Evolutionary conservation across 2,888 invertebrate genomes (phyloP).

Genomic region (Himalopsyche tibetana): DNA sequence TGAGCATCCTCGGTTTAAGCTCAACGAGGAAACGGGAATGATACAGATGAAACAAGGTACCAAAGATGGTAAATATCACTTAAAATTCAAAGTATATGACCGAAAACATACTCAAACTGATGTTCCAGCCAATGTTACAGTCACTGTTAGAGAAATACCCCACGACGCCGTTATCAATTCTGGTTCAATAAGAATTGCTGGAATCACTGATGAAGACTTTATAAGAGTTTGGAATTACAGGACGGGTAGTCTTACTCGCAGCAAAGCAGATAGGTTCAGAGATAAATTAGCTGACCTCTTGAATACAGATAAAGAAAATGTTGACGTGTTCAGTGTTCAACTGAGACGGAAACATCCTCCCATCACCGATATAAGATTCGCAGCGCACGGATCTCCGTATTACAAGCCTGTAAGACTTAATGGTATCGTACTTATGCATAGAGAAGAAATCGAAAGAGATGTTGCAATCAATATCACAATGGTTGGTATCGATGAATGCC

Average conservation of each 20-base stretch:
- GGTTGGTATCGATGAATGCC: constrained; percentile 98
- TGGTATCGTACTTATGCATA: constrained; percentile 94
- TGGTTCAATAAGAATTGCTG: constrained; percentile 94
- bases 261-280: constrained; percentile 92
- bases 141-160: constrained; percentile 94
- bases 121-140: constrained; percentile 97
- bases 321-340: constrained; percentile 98
- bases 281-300: constrained; percentile 91
- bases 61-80: constrained; percentile 89
- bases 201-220: constrained; percentile 97
- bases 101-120: constrained; percentile 96
- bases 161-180: constrained; percentile 97
- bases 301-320: constrained; percentile 90
- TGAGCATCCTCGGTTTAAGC: constrained; percentile 90
- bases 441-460: constrained; percentile 94
- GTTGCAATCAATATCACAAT: constrained; percentile 98
- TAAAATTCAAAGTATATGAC: constrained; percentile 93
- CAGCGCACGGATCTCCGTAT: constrained; percentile 97
- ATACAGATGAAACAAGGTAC: constrained; percentile 96
- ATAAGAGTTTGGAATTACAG: constrained; percentile 96
- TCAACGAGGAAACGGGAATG: constrained; percentile 95
- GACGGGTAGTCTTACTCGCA: constrained; percentile 88
- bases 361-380: constrained; percentile 93
- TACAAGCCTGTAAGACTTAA: constrained; percentile 96
- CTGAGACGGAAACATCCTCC: constrained; percentile 90